A percentile compares a stretch with the other conserved stretches of the same genome.
phyloP scores from a whole-genome alignment of 2,113 vertebrate genomes.

The Orthonyx spaldingii region DNA sequence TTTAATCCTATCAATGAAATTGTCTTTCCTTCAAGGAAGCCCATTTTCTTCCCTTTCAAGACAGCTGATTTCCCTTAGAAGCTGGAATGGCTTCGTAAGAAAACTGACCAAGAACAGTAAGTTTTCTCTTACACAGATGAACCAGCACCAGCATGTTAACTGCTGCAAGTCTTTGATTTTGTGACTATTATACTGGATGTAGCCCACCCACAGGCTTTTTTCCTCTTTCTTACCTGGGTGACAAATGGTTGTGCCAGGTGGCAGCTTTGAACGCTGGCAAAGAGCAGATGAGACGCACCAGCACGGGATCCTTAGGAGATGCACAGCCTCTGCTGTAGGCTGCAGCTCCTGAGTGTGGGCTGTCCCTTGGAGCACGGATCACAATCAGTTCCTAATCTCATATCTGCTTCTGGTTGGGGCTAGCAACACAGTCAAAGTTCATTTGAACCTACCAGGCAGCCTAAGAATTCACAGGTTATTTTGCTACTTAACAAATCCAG shows the following conservation, averaged over 20 bases:
- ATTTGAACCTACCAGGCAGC: neutral
- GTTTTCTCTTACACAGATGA: neutral
- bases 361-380: neutral
- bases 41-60: neutral
- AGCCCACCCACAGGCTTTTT: neutral
- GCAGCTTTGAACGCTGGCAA: neutral
- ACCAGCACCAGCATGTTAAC: neutral
- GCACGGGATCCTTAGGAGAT: neutral
- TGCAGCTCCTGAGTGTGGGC: neutral
- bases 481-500: neutral
- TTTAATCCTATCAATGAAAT: conserved; percentile 13
- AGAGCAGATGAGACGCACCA: accelerated
- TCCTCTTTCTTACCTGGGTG: neutral
- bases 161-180: neutral
- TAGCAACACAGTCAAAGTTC: neutral
- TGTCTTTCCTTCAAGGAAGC: neutral
- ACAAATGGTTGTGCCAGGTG: neutral
- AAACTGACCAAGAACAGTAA: neutral
- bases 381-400: neutral
- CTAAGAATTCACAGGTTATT: neutral
- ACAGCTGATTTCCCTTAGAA: neutral
- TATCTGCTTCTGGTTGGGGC: neutral
- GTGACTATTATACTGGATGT: neutral
- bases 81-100: neutral
- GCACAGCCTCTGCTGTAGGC: neutral